phyloP scores from a whole-genome alignment of 2,888 invertebrate species.

The Tenthredo scrophulariae region DNA sequence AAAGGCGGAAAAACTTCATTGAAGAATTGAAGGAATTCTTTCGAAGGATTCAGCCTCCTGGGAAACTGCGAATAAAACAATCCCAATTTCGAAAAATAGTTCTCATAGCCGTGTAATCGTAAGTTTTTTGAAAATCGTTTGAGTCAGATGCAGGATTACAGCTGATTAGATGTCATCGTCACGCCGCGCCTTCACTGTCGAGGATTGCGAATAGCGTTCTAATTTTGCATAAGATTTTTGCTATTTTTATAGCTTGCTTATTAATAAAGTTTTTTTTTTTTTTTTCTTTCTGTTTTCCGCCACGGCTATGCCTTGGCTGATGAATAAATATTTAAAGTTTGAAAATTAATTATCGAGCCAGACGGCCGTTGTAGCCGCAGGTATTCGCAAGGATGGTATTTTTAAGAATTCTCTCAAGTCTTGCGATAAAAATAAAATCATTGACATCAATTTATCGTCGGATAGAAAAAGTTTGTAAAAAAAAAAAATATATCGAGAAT shows the following conservation, averaged over 20 bases:
- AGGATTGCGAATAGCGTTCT: background rate
- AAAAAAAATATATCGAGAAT: background rate
- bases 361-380: background rate
- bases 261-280: slow-evolving; percentile 18
- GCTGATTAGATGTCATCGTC: background rate
- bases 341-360: slow-evolving; percentile 34
- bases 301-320: background rate
- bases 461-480: background rate
- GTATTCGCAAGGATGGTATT: background rate
- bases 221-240: slow-evolving; percentile 7
- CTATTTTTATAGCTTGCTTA: slow-evolving; percentile 15
- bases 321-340: slow-evolving; percentile 40
- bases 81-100: background rate
- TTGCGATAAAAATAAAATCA: background rate
- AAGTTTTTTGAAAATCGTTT: background rate
- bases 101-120: background rate
- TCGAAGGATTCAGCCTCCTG: background rate
- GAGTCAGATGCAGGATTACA: background rate
- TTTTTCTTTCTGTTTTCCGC: background rate
- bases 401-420: slow-evolving; percentile 7
- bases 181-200: too few relatives aligned
- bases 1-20: background rate
- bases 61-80: background rate
- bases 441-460: background rate
- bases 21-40: background rate